A percentile compares a stretch with the other conserved stretches of the same genome.
phyloP scores from a whole-genome alignment of 92 coral and sea anemone genomes.

The Paramuricea clavata region DNA sequence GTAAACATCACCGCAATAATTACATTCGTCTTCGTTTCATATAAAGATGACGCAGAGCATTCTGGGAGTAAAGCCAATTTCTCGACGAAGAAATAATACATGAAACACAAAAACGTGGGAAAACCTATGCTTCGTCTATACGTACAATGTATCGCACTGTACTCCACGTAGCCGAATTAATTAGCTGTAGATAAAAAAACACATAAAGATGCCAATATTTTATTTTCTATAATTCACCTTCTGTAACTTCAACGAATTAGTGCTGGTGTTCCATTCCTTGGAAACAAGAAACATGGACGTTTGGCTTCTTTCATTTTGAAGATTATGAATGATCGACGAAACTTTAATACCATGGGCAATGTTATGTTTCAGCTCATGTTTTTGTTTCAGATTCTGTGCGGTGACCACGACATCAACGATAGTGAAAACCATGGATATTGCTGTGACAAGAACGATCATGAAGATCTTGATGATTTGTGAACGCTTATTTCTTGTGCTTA shows the following conservation, averaged over 20 bases:
- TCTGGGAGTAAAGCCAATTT: too few species aligned
- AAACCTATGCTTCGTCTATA: too few species aligned
- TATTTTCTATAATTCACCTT: not conserved
- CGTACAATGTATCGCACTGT: too few species aligned
- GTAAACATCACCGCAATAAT: too few species aligned
- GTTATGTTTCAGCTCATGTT: not conserved
- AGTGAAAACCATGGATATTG: not conserved
- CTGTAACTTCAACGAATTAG: not conserved
- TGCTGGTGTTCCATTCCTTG: not conserved
- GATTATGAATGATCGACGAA: conserved; percentile 10
- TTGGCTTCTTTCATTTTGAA: conserved; percentile 12
- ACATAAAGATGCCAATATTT: too few species aligned
- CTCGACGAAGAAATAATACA: too few species aligned
- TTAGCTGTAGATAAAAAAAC: too few species aligned
- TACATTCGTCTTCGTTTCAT: too few species aligned
- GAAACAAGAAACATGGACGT: not conserved
- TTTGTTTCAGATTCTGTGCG: conserved; percentile 13
- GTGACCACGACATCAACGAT: conserved; percentile 12
- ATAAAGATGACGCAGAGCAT: too few species aligned
- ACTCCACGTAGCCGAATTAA: too few species aligned
- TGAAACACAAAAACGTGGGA: too few species aligned
- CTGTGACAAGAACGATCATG: conserved; percentile 14
- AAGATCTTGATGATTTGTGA: not conserved
- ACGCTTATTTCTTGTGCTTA: not conserved
- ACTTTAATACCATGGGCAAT: conserved; percentile 6